phyloP scores from a whole-genome alignment of 2,797 vertebrate species.

The Dallia pectoralis region DNA sequence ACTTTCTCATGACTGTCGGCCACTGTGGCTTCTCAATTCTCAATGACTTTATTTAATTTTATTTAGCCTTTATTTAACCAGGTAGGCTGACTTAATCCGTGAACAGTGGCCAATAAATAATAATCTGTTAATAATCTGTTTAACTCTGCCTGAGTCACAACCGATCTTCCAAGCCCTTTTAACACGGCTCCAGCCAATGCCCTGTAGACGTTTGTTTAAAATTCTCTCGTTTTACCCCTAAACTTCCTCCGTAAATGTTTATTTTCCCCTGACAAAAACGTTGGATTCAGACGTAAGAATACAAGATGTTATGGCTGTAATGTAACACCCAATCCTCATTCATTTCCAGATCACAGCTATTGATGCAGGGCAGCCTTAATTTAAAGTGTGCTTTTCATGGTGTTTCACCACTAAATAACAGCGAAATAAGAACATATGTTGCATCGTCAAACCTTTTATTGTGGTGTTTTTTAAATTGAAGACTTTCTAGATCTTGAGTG shows the following conservation, averaged over 20 bases:
- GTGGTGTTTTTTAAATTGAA: background rate
- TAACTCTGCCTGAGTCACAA: slow-evolving; percentile 29
- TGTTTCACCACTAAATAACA: background rate
- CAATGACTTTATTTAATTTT: no score
- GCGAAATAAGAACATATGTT: background rate
- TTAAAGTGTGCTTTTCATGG: background rate
- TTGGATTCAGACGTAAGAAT: no score
- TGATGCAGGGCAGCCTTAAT: background rate
- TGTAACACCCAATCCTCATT: background rate
- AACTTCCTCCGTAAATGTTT: background rate
- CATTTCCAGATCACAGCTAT: background rate
- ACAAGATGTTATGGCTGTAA: background rate
- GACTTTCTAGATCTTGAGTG: background rate
- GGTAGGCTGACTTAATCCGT: slow-evolving; percentile 30
- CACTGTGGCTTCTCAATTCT: no score
- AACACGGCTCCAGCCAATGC: background rate
- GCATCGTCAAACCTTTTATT: background rate
- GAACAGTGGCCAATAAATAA: slow-evolving; percentile 45
- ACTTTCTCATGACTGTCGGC: no score
- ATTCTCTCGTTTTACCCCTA: background rate
- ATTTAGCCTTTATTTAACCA: no score
- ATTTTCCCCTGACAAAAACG: no score
- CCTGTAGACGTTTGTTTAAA: background rate
- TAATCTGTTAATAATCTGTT: slow-evolving; percentile 60
- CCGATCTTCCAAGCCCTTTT: background rate